phyloP scores from a whole-genome alignment of 2,888 invertebrate genomes.

The Mythimna vitellina region DNA sequence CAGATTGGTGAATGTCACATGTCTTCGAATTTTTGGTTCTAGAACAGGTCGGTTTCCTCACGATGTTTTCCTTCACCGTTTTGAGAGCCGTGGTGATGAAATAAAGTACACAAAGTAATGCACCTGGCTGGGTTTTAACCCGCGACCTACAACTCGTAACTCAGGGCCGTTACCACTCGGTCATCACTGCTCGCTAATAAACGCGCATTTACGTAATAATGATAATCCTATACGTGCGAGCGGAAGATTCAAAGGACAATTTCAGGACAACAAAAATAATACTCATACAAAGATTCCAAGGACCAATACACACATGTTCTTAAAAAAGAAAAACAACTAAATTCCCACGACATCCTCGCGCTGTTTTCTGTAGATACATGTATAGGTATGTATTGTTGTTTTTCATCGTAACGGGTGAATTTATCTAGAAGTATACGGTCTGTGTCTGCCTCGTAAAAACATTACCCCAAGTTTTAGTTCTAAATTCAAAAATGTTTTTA shows the following conservation, averaged over 20 bases:
- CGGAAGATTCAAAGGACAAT: not conserved
- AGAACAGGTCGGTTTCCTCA: too few relatives aligned
- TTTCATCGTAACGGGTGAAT: constrained; percentile 56
- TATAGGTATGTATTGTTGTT: constrained; percentile 39
- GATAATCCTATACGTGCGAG: too few relatives aligned
- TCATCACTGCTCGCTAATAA: too few relatives aligned
- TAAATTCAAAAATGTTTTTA: not conserved
- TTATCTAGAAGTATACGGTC: constrained; percentile 53
- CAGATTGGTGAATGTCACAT: too few relatives aligned
- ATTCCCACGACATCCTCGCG: not conserved
- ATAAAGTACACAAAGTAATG: too few relatives aligned
- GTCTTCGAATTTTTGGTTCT: too few relatives aligned
- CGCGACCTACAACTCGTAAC: too few relatives aligned
- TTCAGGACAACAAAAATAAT: not conserved
- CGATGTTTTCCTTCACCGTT: too few relatives aligned
- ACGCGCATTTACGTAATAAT: too few relatives aligned
- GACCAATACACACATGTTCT: not conserved
- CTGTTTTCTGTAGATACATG: constrained; percentile 39
- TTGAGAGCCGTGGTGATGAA: too few relatives aligned
- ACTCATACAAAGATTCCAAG: not conserved
- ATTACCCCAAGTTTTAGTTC: constrained; percentile 50
- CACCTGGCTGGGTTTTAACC: too few relatives aligned
- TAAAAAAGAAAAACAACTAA: constrained; percentile 37
- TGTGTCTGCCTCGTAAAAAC: constrained; percentile 57
- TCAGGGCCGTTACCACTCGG: too few relatives aligned